Evolutionary conservation across 2,797 vertebrate genomes (phyloP).

Genomic region (Fratercula arctica): DNA sequence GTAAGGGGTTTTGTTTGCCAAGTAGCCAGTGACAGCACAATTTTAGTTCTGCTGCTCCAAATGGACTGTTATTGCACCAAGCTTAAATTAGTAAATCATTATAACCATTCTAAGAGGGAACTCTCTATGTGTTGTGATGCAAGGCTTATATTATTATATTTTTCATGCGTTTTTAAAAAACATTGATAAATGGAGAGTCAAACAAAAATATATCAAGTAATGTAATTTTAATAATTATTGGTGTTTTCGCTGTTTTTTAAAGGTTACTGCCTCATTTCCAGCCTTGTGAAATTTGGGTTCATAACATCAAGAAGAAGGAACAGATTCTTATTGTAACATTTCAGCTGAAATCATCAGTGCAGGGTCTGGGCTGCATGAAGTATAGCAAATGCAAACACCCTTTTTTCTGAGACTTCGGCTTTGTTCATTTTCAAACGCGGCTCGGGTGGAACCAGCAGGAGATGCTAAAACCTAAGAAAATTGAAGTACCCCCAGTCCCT

Average conservation of each 20-base stretch:
- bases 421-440: not conserved
- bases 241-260: not conserved
- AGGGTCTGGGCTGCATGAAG: not conserved
- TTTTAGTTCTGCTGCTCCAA: not conserved
- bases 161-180: not conserved
- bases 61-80: not conserved
- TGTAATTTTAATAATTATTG: not conserved
- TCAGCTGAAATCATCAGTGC: not conserved
- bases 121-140: not conserved
- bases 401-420: not conserved
- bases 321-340: not conserved
- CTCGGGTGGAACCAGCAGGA: not conserved
- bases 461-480: not conserved
- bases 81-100: not conserved
- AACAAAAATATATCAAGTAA: not conserved
- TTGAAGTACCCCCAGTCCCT: fast-evolving
- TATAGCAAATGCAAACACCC: not conserved
- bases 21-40: not conserved
- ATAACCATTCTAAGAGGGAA: not conserved
- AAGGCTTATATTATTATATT: not conserved
- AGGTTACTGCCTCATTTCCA: not conserved
- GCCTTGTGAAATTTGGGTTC: not conserved
- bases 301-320: not conserved
- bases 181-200: not conserved
- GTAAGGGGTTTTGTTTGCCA: not conserved